Base-by-base conservation (phyloP, 2,113 vertebrate genomes). In the Rhea pennata region DNA sequence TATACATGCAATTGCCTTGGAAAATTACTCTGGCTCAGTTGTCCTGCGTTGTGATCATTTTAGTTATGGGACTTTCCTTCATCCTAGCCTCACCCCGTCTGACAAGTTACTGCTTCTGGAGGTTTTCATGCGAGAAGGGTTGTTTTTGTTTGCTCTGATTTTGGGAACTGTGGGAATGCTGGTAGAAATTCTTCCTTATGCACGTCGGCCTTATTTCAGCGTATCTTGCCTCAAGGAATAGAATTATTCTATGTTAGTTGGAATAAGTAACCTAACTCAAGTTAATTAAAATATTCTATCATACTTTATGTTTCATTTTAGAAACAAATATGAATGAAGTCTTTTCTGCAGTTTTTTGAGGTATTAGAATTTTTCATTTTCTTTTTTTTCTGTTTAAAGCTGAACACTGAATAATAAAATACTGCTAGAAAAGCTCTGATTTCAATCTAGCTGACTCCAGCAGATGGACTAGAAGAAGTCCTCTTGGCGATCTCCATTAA, bases 1-100 rank as follows among this genome's bases (percentile, higher is more conserved):
- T 39, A 9, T 53, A 15, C 13, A 3, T 5, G 42, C 2, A 1
- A 3, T 22, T 1, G 4, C 64, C 39, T 46, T 29, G 15, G 15
- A 51, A 21, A 65, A 65, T 73, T 84, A n/a, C 87, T 71, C 66
- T 74, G 42, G 9, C 24, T 87, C 26, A 46, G 27, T 16, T 16
- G 8, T 71, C 67, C 36, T 5, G 12, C 59, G 40, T 15, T 76
- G 27, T 12, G 71, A 87, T 64, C 0, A 23, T 31, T 74, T 87
- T 51, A 69, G 61, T 59, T 84, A 15, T 24, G 7, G 23, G 19
- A 84, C 7, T 58, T 84, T 40, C 22, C 22, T 87, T 84, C 40
- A 50, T 51, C 23, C 5, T 12, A 46, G 2, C 6, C 51, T 89
- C 4, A 2, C 23, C 11, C 13, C 24, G 44, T 51, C 5, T 8